A percentile compares a stretch with the other conserved stretches of the same genome.
Evolutionary conservation across 2,888 invertebrate genomes (phyloP).

Genomic region (Gari tellinella): DNA sequence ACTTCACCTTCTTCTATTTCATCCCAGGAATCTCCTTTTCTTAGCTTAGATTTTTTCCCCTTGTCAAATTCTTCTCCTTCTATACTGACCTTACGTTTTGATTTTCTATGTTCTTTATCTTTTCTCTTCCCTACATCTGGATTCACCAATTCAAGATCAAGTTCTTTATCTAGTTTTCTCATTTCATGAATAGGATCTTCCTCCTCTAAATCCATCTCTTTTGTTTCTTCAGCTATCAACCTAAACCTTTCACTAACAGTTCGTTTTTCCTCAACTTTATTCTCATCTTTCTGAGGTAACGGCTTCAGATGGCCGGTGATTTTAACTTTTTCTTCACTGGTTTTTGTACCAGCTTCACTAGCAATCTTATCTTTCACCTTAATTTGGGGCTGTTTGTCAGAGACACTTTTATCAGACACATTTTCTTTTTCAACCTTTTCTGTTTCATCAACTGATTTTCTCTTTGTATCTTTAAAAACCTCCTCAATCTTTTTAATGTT

Average conservation of each 20-base stretch:
- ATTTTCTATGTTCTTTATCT: slow-evolving; percentile 46
- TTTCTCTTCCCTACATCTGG: slow-evolving; percentile 44
- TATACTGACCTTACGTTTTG: slow-evolving; percentile 49
- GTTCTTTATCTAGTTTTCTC: slow-evolving; percentile 51
- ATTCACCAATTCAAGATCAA: slow-evolving; percentile 43
- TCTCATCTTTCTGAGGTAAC: too few relatives aligned
- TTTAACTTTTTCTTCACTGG: not conserved
- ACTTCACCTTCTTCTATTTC: slow-evolving; percentile 51
- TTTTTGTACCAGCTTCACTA: not conserved
- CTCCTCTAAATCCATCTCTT: slow-evolving; percentile 27
- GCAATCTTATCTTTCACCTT: too few relatives aligned
- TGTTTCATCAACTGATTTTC: slow-evolving; percentile 21
- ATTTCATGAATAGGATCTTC: slow-evolving; percentile 61
- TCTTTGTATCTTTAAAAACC: slow-evolving; percentile 47
- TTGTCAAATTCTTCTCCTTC: slow-evolving; percentile 44
- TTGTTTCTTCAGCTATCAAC: slow-evolving; percentile 25
- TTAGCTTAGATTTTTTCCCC: slow-evolving; percentile 34
- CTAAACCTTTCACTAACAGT: slow-evolving; percentile 53
- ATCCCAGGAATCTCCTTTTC: slow-evolving; percentile 38
- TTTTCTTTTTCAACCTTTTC: not conserved
- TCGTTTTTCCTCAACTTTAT: slow-evolving; percentile 19
- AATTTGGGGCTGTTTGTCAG: too few relatives aligned
- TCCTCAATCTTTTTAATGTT: slow-evolving; percentile 52
- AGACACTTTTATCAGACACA: too few relatives aligned
- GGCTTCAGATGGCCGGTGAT: not conserved